phyloP scores from a whole-genome alignment of 2,888 invertebrate species.

The Hemithea aestivaria region DNA sequence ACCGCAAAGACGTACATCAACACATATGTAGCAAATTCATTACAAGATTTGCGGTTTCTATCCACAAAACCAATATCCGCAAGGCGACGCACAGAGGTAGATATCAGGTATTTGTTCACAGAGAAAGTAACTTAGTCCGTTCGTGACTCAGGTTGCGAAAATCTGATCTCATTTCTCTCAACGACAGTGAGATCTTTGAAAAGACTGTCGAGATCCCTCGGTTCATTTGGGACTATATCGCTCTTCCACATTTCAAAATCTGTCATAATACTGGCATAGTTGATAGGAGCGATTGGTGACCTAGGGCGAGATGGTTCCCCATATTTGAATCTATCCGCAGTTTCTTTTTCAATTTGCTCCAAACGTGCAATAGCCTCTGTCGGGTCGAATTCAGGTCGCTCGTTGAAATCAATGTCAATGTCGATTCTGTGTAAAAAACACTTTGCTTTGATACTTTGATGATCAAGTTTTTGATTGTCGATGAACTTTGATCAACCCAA shows the following conservation, averaged over 20 bases:
- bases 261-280: conserved; percentile 29
- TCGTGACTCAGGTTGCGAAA: conserved; percentile 23
- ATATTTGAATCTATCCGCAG: conserved; percentile 48
- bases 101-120: conserved; percentile 9
- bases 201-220: conserved; percentile 22
- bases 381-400: conserved; percentile 50
- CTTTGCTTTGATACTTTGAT: background rate
- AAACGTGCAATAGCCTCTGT: conserved; percentile 58
- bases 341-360: conserved; percentile 66
- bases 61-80: too few species aligned
- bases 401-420: conserved; percentile 58
- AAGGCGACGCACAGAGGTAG: background rate
- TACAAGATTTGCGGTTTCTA: too few species aligned
- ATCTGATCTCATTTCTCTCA: conserved; percentile 16
- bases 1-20: too few species aligned
- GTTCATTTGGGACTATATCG: conserved; percentile 19
- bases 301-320: conserved; percentile 22
- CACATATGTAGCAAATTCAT: too few species aligned
- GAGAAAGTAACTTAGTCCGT: conserved; percentile 27
- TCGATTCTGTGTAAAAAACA: conserved; percentile 55
- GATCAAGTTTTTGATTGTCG: too few species aligned
- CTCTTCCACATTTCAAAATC: conserved; percentile 40
- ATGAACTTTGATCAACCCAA: too few species aligned
- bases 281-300: conserved; percentile 15
- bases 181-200: conserved; percentile 23